These are phyloP conservation scores for Bombus waltoni DNA, from an alignment of 1,140 invertebrate species.

Conservation along the genomic window DNA sequence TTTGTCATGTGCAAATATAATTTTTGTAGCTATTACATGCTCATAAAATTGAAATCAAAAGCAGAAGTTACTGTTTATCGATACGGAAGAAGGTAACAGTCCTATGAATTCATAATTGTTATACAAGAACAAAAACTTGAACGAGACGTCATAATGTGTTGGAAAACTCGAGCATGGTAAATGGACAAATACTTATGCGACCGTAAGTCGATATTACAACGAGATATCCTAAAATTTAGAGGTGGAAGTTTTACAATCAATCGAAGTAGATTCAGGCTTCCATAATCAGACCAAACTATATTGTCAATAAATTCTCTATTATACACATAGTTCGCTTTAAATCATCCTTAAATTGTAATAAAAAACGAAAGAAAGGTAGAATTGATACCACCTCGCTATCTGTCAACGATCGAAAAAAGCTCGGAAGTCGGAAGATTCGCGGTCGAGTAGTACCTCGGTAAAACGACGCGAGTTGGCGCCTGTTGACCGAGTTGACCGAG, in stretches of 20 bases:
- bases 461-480: conserved; percentile 35
- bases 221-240: not conserved
- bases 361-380: not conserved
- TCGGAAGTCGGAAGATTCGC: conserved; percentile 6
- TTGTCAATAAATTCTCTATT: not conserved
- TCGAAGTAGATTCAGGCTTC: not conserved
- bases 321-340: not conserved
- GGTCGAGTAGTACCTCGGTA: not conserved
- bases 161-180: not conserved
- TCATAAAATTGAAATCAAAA: not conserved
- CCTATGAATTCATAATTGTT: not conserved
- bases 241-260: not conserved
- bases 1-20: too few species aligned
- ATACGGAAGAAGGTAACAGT: too few species aligned
- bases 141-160: not conserved
- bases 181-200: not conserved
- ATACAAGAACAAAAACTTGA: not conserved
- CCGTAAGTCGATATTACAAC: not conserved
- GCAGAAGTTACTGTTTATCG: not conserved
- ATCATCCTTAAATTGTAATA: not conserved
- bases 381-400: not conserved
- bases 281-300: not conserved
- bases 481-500: not conserved
- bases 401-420: conserved; percentile 28
- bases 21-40: too few species aligned